A percentile compares a stretch with the other conserved stretches of the same genome.
Evolutionary conservation across 2,888 invertebrate genomes (phyloP).

Genomic region (Callyntrura guangdongensis): DNA sequence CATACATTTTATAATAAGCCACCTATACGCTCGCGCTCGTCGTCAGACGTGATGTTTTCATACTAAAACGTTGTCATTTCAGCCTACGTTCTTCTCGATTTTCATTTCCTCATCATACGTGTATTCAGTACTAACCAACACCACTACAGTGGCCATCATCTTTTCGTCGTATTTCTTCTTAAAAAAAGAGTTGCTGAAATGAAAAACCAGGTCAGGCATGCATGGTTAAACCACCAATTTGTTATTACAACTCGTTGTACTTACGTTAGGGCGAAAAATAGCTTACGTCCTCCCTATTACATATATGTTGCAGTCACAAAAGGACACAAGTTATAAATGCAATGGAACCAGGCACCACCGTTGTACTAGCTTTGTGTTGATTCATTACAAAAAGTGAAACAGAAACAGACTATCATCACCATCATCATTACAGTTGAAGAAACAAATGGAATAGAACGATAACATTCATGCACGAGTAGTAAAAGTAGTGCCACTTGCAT

Average conservation of each 20-base stretch:
- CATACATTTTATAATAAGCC: background rate
- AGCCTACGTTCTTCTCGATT: background rate
- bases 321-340: background rate
- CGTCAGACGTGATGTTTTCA: background rate
- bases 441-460: slow-evolving; percentile 3
- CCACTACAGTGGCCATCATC: background rate
- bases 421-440: background rate
- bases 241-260: slow-evolving; percentile 14
- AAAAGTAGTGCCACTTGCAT: slow-evolving; percentile 25
- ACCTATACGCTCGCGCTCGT: background rate
- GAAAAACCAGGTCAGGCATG: slow-evolving; percentile 60
- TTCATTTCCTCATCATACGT: slow-evolving; percentile 33
- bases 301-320: slow-evolving; percentile 14
- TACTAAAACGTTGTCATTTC: slow-evolving; percentile 49
- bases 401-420: background rate
- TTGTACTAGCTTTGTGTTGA: background rate
- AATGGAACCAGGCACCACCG: background rate
- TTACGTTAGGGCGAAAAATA: slow-evolving; percentile 1
- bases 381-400: background rate
- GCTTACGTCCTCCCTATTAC: background rate
- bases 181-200: slow-evolving; percentile 18
- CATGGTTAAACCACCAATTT: slow-evolving; percentile 53
- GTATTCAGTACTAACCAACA: slow-evolving; percentile 16
- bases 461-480: slow-evolving; percentile 42
- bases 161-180: slow-evolving; percentile 18